Evolutionary conservation across 2,888 invertebrate species (phyloP), one percentile per base, ranked within the genome.

Genomic region (Ryuthela nishihirai): DNA sequence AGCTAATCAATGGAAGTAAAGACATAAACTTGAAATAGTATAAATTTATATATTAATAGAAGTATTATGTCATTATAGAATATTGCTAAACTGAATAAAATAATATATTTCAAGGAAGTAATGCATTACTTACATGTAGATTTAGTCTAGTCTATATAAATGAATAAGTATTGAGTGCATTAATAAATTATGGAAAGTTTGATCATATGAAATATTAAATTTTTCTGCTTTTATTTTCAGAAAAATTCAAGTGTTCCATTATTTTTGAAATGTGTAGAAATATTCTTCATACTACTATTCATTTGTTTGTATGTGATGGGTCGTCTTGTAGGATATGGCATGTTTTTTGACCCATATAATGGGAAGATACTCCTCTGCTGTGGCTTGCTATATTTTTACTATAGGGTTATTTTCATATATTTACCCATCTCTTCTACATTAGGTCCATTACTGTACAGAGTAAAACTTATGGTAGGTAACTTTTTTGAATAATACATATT

Each of bases 311-410:
- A 71, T 55, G 55, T 72, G 26, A 39, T 67, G 24, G 65, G 70
- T 18, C 65, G 73, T 21, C 69, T 72, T 29, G 43, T 70, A 47
- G 65, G 68, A 3, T 58, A 26, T 6, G 49, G 56, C 26, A 29
- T 20, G 4, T 64, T 67, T 35, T 54, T 67, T 40, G 55, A 63
- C 24, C 64, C 68, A 15, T 70, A 70, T 47, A 67, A 69, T 24
- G 69, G 72, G 45, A 73, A 73, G 65, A 69, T 73, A 24, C 61
- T 74, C 23, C 64, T 74, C 64, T 71, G 73, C 53, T 34, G 70
- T n/a, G 73, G 70, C 21, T 67, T 78, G n/a, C 70, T 78, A 24
- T 77, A 75, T 67, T 75, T 76, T 67, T 77, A 73, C 67, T 77
- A 76, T 66, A 70, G 77, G 5, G 72, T 76, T 15, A 69, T 78